Conservation (phyloP, 1,140 invertebrate species). For the Chelonus insularis region DNA sequence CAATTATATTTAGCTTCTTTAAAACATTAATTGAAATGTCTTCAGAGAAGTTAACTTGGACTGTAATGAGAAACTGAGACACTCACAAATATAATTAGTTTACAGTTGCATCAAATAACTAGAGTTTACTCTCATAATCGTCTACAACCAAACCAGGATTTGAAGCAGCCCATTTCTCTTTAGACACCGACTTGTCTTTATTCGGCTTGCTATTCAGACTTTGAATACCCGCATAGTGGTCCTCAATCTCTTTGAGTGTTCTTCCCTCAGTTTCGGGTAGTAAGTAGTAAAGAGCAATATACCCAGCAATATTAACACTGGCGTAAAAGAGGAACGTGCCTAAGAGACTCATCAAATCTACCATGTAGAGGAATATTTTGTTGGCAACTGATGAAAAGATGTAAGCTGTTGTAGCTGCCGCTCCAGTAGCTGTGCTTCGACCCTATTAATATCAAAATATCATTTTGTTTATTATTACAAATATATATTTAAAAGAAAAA, state of each 20-base stretch:
- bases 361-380: slow-evolving; percentile 71
- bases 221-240: slow-evolving; percentile 68
- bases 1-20: too few relatives aligned
- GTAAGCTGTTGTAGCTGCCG: slow-evolving; percentile 71
- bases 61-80: too few relatives aligned
- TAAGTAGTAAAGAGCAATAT: slow-evolving; percentile 61
- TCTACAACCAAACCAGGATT: slow-evolving; percentile 51
- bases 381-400: slow-evolving; percentile 73
- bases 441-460: too few relatives aligned
- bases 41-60: too few relatives aligned
- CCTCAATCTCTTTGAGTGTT: slow-evolving; percentile 72
- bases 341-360: slow-evolving; percentile 64
- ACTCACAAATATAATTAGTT: not conserved
- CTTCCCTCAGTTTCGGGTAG: slow-evolving; percentile 84
- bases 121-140: slow-evolving; percentile 51
- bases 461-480: too few relatives aligned
- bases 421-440: slow-evolving; percentile 68
- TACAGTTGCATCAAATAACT: not conserved
- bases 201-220: slow-evolving; percentile 54
- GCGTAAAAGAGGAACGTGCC: slow-evolving; percentile 73
- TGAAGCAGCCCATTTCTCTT: slow-evolving; percentile 53
- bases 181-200: slow-evolving; percentile 37
- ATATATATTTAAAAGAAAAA: too few relatives aligned
- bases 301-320: slow-evolving; percentile 67
- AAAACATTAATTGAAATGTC: too few relatives aligned